Base-by-base conservation (phyloP, 2,113 vertebrate species). In the Toxostoma redivivum region DNA sequence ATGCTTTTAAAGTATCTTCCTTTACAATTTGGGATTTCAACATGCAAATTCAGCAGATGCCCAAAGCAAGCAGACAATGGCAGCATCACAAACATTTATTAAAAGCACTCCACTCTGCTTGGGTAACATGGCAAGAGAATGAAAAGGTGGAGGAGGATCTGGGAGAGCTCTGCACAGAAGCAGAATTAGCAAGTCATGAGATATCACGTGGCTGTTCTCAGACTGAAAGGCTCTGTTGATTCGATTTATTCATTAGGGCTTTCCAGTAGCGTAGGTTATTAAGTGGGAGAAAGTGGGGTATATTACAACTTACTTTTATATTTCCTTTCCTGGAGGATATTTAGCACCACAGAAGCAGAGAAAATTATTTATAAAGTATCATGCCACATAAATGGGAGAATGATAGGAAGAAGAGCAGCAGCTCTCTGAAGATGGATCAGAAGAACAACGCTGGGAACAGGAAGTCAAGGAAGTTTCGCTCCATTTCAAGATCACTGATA, bases 401-500 rank as follows among this genome's bases (percentile, higher is more conserved):
- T 4, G 96, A 97, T 3, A 94, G 94, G 96, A 99, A 97, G 96
- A 98, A 97, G 94, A 97, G 97, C 86, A 91, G 95, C 86, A 78
- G 94, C 91, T 97, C 97, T n/a, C 94, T 98, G 94, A 98, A 98
- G 97, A 99, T 98, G 99, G 98, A 99, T 90, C 97, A 97, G 31
- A 98, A 98, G 86, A 96, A 74, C 82, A 82, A 87, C 33, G 92
- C 95, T 80, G 97, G 95, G 70, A 97, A 95, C 94, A 97, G 98
- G 45, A 98, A 98, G 69, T 97, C 98, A 24, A 98, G 97, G 62
- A 99, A 98, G 57, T 97, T 99, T 81, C 98, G 98, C 81, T 98
- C 99, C 81, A 96, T 99, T 88, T 99, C 99, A 47, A 98, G 99
- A 62, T 99, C 99, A 12, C 97, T 99, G 57, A 98, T 99, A 64